Evolutionary conservation across 2,113 vertebrate species (phyloP).

Genomic region (Carassius auratus): DNA sequence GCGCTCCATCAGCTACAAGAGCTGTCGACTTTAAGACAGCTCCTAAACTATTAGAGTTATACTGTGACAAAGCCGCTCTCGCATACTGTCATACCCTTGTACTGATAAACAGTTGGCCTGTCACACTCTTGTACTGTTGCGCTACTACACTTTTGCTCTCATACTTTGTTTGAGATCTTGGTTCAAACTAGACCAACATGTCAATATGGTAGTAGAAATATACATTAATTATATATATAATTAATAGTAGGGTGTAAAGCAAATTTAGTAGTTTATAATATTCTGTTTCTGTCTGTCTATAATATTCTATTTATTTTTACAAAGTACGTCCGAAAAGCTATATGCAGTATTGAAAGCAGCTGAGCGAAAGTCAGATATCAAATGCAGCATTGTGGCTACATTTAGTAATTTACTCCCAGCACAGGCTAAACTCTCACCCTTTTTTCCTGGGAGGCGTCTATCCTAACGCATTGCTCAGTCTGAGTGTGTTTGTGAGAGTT

Average conservation of each 20-base stretch:
- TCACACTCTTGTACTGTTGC: not conserved
- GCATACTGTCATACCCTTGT: constrained; percentile 11
- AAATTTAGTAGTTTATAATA: too few species aligned
- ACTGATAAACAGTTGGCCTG: constrained; percentile 31
- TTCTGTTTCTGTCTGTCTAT: too few species aligned
- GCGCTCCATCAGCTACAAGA: constrained; percentile 20
- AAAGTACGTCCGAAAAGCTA: not conserved
- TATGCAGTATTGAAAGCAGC: not conserved
- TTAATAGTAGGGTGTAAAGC: too few species aligned
- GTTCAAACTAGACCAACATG: not conserved
- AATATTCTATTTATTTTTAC: not conserved
- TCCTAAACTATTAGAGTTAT: constrained; percentile 31
- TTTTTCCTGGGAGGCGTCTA: not conserved
- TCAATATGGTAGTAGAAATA: not conserved
- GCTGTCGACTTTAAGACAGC: constrained; percentile 31
- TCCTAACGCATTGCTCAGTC: not conserved
- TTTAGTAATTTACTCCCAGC: not conserved
- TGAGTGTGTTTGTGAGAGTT: not conserved
- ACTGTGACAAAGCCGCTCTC: constrained; percentile 7
- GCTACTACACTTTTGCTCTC: not conserved
- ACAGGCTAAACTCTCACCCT: not conserved
- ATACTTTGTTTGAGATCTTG: not conserved
- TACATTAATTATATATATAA: not conserved
- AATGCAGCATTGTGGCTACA: not conserved
- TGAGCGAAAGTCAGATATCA: not conserved